Evolutionary conservation across 2,888 invertebrate species (phyloP).

Genomic region (Flabesymbios commensalis): DNA sequence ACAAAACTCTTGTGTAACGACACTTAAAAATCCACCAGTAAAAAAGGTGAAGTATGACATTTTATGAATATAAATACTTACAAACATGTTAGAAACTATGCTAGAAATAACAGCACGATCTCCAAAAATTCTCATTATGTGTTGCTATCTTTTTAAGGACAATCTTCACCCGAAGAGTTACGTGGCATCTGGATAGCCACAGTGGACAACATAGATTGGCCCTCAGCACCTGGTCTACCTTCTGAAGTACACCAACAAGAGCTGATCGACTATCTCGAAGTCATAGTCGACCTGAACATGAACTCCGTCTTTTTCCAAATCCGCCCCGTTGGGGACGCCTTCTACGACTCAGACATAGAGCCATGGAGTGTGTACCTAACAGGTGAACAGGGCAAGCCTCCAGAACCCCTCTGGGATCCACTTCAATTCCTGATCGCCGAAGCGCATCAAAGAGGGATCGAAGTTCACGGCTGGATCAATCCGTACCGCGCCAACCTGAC

Average conservation of each 20-base stretch:
- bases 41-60: too few relatives aligned
- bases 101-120: too few relatives aligned
- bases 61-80: too few relatives aligned
- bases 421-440: slow-evolving; percentile 42
- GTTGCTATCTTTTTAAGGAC: too few relatives aligned
- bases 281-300: neutral
- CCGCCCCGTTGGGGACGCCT: slow-evolving; percentile 49
- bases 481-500: slow-evolving; percentile 50
- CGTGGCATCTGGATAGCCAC: neutral
- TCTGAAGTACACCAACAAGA: neutral
- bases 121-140: too few relatives aligned
- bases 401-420: slow-evolving; percentile 50
- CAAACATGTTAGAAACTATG: too few relatives aligned
- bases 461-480: slow-evolving; percentile 54
- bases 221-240: neutral
- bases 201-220: slow-evolving; percentile 2
- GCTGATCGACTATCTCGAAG: slow-evolving; percentile 3
- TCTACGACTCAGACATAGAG: slow-evolving; percentile 49
- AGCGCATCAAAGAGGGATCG: slow-evolving; percentile 46
- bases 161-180: too few relatives aligned
- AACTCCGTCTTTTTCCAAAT: slow-evolving; percentile 12
- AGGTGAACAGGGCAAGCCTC: slow-evolving; percentile 48
- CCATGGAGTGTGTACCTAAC: slow-evolving; percentile 55
- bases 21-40: too few relatives aligned
- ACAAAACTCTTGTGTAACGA: too few relatives aligned